phyloP scores from a whole-genome alignment of 2,797 vertebrate species.

The Clarias platycephalus region DNA sequence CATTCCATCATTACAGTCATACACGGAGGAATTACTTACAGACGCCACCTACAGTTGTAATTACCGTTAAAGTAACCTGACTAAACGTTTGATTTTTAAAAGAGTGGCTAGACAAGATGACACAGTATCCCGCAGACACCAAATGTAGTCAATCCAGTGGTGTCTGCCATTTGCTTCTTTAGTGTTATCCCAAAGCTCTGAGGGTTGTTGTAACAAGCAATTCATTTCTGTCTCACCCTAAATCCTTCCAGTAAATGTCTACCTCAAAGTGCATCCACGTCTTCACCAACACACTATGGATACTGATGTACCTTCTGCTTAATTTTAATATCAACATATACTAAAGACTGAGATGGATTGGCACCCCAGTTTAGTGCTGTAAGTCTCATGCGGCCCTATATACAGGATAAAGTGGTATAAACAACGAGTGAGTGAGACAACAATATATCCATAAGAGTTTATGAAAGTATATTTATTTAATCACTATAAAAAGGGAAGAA shows the following conservation, averaged over 20 bases:
- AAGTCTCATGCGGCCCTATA: too few relatives aligned
- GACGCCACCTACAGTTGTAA: not conserved
- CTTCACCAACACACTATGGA: not conserved
- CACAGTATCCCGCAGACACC: not conserved
- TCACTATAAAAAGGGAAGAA: not conserved
- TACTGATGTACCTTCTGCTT: not conserved
- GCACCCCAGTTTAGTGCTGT: too few relatives aligned
- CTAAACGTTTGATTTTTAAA: not conserved
- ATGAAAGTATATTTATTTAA: not conserved
- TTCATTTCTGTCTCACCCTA: not conserved
- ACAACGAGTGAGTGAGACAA: too few relatives aligned
- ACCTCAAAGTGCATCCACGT: not conserved
- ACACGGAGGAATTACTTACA: not conserved
- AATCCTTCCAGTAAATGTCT: not conserved
- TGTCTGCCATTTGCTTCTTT: not conserved
- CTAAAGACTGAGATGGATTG: too few relatives aligned
- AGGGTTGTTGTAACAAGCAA: not conserved
- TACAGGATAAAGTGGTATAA: too few relatives aligned
- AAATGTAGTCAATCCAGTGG: not conserved
- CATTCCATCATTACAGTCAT: not conserved
- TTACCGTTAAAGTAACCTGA: not conserved
- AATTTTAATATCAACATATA: not conserved
- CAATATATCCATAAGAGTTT: not conserved
- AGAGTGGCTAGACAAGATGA: too few relatives aligned
- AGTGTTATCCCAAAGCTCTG: not conserved